phyloP scores from a whole-genome alignment of 2,113 vertebrate species.

The Sphyrna mokarran region DNA sequence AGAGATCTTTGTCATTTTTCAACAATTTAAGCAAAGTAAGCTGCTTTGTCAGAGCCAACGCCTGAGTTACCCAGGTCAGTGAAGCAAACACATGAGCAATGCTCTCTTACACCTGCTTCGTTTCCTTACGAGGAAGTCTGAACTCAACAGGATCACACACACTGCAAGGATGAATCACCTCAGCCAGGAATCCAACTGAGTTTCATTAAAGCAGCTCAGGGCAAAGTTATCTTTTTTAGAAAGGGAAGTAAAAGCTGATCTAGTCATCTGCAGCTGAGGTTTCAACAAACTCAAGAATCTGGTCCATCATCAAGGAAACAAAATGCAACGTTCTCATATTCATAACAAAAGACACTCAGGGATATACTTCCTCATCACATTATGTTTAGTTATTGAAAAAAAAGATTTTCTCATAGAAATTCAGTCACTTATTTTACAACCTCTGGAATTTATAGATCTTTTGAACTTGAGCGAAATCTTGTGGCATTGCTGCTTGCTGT shows the following conservation, averaged over 20 bases:
- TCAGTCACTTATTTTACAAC: constrained; percentile 4
- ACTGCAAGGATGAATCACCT: background rate
- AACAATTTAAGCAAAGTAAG: background rate
- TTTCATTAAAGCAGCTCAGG: background rate
- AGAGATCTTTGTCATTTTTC: background rate
- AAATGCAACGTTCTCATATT: background rate
- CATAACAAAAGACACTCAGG: background rate
- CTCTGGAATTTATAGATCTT: background rate
- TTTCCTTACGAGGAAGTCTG: background rate
- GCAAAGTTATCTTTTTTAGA: background rate
- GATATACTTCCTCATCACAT: background rate
- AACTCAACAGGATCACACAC: background rate
- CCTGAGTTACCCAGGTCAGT: background rate
- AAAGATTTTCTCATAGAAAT: background rate
- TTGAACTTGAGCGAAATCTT: background rate
- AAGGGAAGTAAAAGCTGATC: background rate
- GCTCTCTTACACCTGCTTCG: background rate
- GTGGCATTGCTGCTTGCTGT: background rate
- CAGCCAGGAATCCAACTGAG: background rate
- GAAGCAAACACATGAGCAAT: background rate
- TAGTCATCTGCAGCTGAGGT: background rate
- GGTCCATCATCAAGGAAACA: background rate
- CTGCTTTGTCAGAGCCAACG: background rate
- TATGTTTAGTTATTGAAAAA: background rate
- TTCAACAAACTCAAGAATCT: background rate